Evolutionary conservation across 2,113 vertebrate species (phyloP), one percentile per base, ranked within the genome.

Genomic region (Labrus mixtus): DNA sequence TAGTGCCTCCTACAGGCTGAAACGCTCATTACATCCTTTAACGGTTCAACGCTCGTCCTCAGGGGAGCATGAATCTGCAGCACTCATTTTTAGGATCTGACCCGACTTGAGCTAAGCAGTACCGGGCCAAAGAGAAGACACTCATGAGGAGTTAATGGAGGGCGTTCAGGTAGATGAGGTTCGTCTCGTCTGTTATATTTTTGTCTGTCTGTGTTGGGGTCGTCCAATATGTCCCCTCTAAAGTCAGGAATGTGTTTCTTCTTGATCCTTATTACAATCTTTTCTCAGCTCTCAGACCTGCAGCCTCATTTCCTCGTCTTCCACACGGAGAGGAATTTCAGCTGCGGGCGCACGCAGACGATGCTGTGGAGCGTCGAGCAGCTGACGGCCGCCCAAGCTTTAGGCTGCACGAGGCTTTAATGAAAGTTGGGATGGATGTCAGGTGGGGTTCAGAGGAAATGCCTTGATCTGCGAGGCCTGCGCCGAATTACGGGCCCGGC

Each of bases 401-500:
- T n/a, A 0, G 60, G 53, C 68, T 4, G 19, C 37, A 13, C 25
- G 2, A 10, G 37, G 62, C 12, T 65, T 76, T 81, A 81, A 81
- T 84, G 75, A 79, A 81, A 82, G 68, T 75, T 77, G 71, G 81
- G 73, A 48, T 59, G 19, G 53, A 37, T 73, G 81, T 78, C 53
- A 16, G 78, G 10, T 19, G 62, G 63, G 68, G 72, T 45, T 60
- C 22, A 72, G 81, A 86, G 85, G 89, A 89, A 90, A 81, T 74
- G 64, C 64, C 83, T 89, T 79, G 73, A 84, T 87, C 90, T 73
- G 37, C 0, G n/a, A 64, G 76, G 83, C 58, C 87, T 89, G 89
- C 13, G 36, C 39, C 68, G 84, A 74, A 84, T 90, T 84, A 85
- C 3, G 45, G 45, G 68, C 45, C 7, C 23, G 15, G 11, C n/a